phyloP scores from a whole-genome alignment of 92 coral and sea anemone species.

The Parazoanthus atlanticus region DNA sequence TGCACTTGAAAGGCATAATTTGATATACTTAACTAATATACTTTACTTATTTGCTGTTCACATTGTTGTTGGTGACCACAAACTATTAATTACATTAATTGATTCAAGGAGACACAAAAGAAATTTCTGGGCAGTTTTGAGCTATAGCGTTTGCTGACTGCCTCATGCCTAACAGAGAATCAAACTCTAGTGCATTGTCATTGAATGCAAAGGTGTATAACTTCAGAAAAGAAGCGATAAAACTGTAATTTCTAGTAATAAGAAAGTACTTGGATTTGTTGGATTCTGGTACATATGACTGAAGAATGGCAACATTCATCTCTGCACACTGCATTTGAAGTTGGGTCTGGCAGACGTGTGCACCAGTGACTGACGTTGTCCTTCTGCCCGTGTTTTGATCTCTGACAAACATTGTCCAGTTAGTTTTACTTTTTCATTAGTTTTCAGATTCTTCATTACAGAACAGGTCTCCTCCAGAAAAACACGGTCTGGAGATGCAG shows the following conservation, averaged over 20 bases:
- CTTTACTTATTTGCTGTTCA: neutral
- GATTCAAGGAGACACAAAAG: too few relatives aligned
- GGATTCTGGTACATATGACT: constrained; percentile 41
- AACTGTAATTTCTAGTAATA: neutral
- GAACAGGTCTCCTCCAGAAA: constrained; percentile 48
- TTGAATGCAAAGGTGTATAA: too few relatives aligned
- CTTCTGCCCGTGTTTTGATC: too few relatives aligned
- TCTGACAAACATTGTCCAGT: too few relatives aligned
- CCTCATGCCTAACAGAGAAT: neutral
- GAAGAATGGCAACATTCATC: constrained; percentile 18
- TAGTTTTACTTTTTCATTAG: too few relatives aligned
- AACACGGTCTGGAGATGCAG: constrained; percentile 50
- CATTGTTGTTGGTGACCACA: neutral
- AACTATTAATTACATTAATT: neutral
- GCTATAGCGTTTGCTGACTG: neutral
- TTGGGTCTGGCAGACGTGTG: constrained; percentile 28
- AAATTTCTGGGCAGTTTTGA: too few relatives aligned
- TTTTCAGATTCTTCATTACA: too few relatives aligned
- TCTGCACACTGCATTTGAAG: constrained; percentile 40
- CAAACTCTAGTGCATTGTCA: too few relatives aligned
- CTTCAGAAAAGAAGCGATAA: too few relatives aligned
- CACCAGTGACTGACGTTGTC: constrained; percentile 39
- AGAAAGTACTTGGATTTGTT: constrained; percentile 43
- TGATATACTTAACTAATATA: neutral
- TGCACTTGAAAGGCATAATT: neutral